Evolutionary conservation across 2,113 vertebrate genomes (phyloP).

Genomic region (Donacobius atricapilla): DNA sequence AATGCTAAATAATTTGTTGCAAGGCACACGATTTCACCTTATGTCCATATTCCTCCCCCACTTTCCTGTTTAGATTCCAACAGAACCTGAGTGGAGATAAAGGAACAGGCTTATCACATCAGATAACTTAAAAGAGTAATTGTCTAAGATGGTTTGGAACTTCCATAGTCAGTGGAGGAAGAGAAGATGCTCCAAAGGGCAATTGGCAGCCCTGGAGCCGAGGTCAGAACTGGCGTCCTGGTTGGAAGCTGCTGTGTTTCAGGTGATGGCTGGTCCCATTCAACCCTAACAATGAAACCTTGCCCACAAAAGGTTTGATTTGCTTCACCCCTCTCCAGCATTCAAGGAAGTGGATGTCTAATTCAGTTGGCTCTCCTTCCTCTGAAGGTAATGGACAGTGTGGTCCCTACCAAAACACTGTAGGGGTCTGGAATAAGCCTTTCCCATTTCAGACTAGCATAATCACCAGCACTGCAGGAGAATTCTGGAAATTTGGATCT

Average conservation of each 20-base stretch:
- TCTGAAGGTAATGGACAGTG: neutral
- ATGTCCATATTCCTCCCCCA: neutral
- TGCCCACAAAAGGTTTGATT: neutral
- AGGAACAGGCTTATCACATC: accelerated
- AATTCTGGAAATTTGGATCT: neutral
- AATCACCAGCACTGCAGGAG: neutral
- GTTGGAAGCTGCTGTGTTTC: neutral
- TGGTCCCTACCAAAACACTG: neutral
- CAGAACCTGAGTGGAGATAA: neutral
- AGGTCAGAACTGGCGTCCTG: neutral
- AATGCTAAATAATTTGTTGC: neutral
- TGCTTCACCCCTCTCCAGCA: neutral
- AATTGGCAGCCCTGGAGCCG: neutral
- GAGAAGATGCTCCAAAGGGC: neutral
- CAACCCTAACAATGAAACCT: neutral
- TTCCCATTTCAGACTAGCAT: neutral
- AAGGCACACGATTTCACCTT: neutral
- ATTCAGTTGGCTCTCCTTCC: neutral
- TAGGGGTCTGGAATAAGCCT: neutral
- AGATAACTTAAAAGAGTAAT: neutral
- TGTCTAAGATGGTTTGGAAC: neutral
- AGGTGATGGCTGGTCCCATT: neutral
- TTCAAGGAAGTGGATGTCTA: neutral
- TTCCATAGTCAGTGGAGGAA: neutral
- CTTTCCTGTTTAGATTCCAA: neutral